These are phyloP conservation scores for Drosophila busckii DNA, from an alignment of 1,140 invertebrate genomes.

Conservation along the genomic window DNA sequence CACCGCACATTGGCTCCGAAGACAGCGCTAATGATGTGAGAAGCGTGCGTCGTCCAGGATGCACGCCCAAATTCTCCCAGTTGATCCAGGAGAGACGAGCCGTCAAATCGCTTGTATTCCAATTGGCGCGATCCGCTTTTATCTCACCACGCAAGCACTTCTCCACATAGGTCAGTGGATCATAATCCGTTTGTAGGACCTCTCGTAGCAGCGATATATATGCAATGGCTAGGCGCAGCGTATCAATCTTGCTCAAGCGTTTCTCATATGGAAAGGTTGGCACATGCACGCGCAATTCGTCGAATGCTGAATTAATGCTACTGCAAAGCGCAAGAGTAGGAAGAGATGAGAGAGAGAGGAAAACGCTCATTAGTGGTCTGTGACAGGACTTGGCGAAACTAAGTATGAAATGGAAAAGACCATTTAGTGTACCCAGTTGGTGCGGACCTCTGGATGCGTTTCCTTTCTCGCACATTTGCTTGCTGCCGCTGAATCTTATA, in stretches of 20 bases:
- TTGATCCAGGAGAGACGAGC: constrained; percentile 99
- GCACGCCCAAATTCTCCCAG: constrained; percentile 98
- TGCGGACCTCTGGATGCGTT: constrained; percentile 97
- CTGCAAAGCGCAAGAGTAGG: constrained; percentile 81
- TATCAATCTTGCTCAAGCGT: constrained; percentile 97
- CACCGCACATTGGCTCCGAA: constrained; percentile 84
- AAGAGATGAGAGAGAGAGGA: not conserved
- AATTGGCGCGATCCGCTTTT: constrained; percentile 90
- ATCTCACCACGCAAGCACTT: constrained; percentile 93
- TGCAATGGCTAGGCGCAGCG: constrained; percentile 95
- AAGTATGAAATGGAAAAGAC: constrained; percentile 73
- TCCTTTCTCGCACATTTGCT: constrained; percentile 95
- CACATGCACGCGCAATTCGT: constrained; percentile 95
- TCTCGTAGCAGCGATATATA: constrained; percentile 97
- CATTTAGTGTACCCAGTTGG: constrained; percentile 84
- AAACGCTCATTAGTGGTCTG: constrained; percentile 39
- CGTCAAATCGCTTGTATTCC: constrained; percentile 98
- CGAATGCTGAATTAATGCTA: constrained; percentile 99
- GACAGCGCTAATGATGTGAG: constrained; percentile 89
- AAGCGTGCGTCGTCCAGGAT: constrained; percentile 89
- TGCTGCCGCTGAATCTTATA: constrained; percentile 93
- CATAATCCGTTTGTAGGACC: constrained; percentile 92
- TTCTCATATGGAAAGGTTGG: constrained; percentile 99
- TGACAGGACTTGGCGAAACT: not conserved
- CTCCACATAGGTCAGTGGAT: constrained; percentile 96